phyloP scores from a whole-genome alignment of 1,140 invertebrate species.

The Copidosoma floridanum region DNA sequence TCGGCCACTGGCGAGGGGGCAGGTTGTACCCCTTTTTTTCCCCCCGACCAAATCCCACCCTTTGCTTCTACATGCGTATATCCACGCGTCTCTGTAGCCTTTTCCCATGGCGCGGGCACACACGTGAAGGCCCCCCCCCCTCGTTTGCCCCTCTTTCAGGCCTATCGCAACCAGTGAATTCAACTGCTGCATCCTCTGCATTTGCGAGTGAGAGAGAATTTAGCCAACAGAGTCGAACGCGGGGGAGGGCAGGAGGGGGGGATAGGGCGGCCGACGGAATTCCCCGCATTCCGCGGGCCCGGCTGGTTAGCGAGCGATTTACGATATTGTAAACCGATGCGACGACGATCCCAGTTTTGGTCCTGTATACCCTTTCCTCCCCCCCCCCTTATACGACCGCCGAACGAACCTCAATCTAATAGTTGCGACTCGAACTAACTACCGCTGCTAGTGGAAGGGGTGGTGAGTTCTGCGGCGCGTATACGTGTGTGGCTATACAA shows the following conservation, averaged over 20 bases:
- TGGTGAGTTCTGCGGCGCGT: too few relatives aligned
- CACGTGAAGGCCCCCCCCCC: too few relatives aligned
- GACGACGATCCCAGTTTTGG: conserved; percentile 36
- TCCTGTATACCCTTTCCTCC: conserved; percentile 30
- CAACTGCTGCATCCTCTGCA: conserved; percentile 5
- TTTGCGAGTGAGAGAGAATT: conserved; percentile 4
- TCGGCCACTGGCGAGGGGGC: too few relatives aligned
- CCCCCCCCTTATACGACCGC: conserved; percentile 32
- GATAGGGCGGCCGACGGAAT: conserved; percentile 39
- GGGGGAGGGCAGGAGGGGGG: neutral
- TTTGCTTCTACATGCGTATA: too few relatives aligned
- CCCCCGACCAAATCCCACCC: too few relatives aligned
- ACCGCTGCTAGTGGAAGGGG: too few relatives aligned
- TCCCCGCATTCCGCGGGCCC: conserved; percentile 49
- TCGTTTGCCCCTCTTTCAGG: neutral
- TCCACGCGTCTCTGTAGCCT: too few relatives aligned
- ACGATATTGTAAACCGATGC: conserved; percentile 55
- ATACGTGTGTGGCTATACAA: too few relatives aligned
- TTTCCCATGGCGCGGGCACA: too few relatives aligned
- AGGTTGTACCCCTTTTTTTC: neutral
- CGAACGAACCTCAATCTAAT: conserved; percentile 50
- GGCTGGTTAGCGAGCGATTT: conserved; percentile 54
- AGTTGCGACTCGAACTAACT: conserved; percentile 52
- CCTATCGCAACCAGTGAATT: neutral
- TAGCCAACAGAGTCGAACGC: neutral